A percentile compares a stretch with the other conserved stretches of the same genome.
phyloP scores from a whole-genome alignment of 2,888 invertebrate species.

The Ptilodon capucinus region DNA sequence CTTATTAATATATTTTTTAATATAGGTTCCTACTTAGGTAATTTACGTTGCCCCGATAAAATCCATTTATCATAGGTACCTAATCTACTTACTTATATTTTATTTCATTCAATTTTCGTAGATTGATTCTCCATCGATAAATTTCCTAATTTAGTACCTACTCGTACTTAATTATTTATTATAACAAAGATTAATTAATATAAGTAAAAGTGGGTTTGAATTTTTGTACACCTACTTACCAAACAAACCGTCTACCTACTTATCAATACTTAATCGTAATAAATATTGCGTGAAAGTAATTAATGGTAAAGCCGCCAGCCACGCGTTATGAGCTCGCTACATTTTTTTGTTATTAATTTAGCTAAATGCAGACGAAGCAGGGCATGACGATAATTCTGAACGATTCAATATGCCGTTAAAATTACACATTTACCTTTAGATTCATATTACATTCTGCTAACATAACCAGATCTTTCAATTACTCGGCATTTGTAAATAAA shows the following conservation, averaged over 20 bases:
- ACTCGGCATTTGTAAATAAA: not conserved
- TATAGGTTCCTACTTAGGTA: no score
- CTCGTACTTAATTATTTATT: not conserved
- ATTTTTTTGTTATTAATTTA: slow-evolving; percentile 12
- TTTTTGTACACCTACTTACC: not conserved
- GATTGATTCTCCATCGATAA: no score
- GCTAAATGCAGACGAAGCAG: slow-evolving; percentile 1
- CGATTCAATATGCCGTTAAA: not conserved
- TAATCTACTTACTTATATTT: no score
- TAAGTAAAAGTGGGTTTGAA: not conserved
- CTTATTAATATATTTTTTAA: no score
- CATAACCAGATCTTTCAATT: not conserved
- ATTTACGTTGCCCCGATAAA: no score
- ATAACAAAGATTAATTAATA: not conserved
- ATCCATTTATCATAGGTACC: no score
- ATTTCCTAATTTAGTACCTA: not conserved
- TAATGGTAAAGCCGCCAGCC: slow-evolving; percentile 21
- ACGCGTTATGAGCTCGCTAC: slow-evolving; percentile 15
- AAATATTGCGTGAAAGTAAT: slow-evolving; percentile 30
- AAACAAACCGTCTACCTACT: slow-evolving; percentile 1
- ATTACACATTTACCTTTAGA: slow-evolving; percentile 3
- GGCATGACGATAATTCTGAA: slow-evolving; percentile 19
- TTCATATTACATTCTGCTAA: slow-evolving; percentile 3
- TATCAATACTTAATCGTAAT: slow-evolving; percentile 22
- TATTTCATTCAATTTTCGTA: no score